Evolutionary conservation across 2,888 invertebrate species (phyloP).

Genomic region (Melinaea marsaeus): DNA sequence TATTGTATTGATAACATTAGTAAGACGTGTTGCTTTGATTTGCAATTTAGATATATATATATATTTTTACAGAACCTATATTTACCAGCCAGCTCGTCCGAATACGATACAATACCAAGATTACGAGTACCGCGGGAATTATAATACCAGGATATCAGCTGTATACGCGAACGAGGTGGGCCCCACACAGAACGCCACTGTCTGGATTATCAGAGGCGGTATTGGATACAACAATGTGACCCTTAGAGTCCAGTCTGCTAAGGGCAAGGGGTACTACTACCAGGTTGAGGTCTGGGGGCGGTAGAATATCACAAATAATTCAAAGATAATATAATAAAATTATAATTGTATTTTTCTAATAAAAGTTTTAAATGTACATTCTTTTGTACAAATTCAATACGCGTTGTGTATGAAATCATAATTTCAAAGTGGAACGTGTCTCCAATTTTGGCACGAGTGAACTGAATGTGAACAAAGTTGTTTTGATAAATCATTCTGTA

Average conservation of each 20-base stretch:
- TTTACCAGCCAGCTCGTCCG: conserved; percentile 39
- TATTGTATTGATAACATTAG: no score
- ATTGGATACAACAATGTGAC: conserved; percentile 48
- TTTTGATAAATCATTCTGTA: no score
- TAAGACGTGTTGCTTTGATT: no score
- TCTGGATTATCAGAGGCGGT: conserved; percentile 44
- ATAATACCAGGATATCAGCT: conserved; percentile 46
- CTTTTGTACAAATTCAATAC: no score
- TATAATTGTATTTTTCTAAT: neutral
- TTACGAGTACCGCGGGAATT: conserved; percentile 49
- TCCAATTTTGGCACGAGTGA: no score
- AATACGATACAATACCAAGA: conserved; percentile 58
- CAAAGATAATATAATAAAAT: neutral
- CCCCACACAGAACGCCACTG: conserved; percentile 47
- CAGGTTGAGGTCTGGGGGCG: conserved; percentile 56
- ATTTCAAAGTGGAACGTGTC: no score
- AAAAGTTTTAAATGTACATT: neutral
- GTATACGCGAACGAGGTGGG: conserved; percentile 54
- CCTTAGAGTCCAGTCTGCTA: conserved; percentile 48
- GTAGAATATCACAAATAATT: conserved; percentile 29
- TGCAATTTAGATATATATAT: neutral
- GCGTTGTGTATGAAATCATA: no score
- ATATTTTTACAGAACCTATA: conserved; percentile 40
- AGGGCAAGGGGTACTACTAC: conserved; percentile 59
- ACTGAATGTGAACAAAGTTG: no score